Percentiles rank a stretch among this genome's conserved stretches.
phyloP scores from a whole-genome alignment of 2,888 invertebrate species.

The Agriopis marginaria region DNA sequence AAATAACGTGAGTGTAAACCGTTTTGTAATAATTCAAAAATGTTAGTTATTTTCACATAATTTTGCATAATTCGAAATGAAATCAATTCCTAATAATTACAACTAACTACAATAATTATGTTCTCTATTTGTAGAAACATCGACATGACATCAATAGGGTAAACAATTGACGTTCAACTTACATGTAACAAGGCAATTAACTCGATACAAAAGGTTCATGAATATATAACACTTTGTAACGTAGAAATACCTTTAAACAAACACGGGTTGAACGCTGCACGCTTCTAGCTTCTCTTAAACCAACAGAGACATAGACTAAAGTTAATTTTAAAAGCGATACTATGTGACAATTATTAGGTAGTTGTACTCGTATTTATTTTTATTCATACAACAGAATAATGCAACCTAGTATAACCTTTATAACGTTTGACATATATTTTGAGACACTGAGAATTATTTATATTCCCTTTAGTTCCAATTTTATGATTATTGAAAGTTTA shows the following conservation, averaged over 20 bases:
- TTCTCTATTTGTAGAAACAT: background rate
- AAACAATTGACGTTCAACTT: slow-evolving; percentile 17
- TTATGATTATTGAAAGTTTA: background rate
- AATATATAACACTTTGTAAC: slow-evolving; percentile 24
- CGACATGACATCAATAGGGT: slow-evolving; percentile 4
- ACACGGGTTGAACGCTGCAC: slow-evolving; percentile 5
- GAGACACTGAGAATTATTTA: too few species aligned
- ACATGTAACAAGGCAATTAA: slow-evolving; percentile 21
- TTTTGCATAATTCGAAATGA: too few species aligned
- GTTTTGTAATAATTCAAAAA: too few species aligned
- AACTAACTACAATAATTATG: background rate
- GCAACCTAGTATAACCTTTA: too few species aligned
- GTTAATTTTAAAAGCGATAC: slow-evolving; percentile 2
- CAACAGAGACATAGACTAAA: slow-evolving; percentile 4
- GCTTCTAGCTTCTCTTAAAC: slow-evolving; percentile 1
- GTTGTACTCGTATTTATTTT: background rate
- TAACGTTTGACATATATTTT: too few species aligned
- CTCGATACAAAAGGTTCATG: slow-evolving; percentile 26
- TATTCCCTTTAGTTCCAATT: too few species aligned
- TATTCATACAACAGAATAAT: too few species aligned
- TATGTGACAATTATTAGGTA: background rate
- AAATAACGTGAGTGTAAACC: too few species aligned
- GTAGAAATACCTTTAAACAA: slow-evolving; percentile 16
- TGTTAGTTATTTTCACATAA: too few species aligned
- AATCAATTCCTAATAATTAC: background rate